Conservation (phyloP, 2,113 vertebrate species). For the Cnemophilus loriae region DNA sequence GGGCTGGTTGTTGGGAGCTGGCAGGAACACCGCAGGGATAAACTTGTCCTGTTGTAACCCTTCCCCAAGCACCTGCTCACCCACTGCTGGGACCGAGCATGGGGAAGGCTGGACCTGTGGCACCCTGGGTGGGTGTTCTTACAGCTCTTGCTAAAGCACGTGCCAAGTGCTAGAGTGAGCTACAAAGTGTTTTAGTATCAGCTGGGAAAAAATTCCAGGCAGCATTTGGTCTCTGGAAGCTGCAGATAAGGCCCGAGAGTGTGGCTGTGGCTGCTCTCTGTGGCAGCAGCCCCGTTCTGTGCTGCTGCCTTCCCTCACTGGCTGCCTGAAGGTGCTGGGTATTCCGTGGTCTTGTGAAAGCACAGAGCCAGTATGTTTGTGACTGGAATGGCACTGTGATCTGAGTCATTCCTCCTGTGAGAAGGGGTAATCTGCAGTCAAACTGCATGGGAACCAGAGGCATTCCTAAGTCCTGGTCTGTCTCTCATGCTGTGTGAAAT, state of each 20-base stretch:
- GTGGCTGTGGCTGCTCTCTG: neutral
- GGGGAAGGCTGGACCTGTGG: neutral
- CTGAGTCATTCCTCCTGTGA: neutral
- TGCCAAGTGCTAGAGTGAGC: neutral
- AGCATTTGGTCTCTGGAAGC: neutral
- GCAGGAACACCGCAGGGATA: rapidly evolving
- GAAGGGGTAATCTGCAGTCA: neutral
- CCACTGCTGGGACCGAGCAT: neutral
- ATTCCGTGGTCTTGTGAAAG: neutral
- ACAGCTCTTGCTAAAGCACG: neutral
- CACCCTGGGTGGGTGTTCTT: neutral
- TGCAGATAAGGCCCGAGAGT: neutral
- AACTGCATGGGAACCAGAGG: neutral
- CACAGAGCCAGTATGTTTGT: neutral
- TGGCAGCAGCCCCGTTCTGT: neutral
- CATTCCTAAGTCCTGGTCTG: neutral
- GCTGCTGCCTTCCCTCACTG: neutral
- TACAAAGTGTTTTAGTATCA: neutral
- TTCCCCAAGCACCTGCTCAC: neutral
- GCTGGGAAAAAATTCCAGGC: neutral
- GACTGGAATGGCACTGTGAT: neutral
- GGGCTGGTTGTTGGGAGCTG: neutral
- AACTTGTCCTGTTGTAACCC: neutral
- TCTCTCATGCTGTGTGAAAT: neutral
- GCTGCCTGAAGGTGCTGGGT: neutral